Percentiles rank a stretch among this genome's conserved stretches.
These are phyloP conservation scores for Noctuana brunneofusca DNA, from an alignment of 2,888 invertebrate species.

Conservation along the genomic window DNA sequence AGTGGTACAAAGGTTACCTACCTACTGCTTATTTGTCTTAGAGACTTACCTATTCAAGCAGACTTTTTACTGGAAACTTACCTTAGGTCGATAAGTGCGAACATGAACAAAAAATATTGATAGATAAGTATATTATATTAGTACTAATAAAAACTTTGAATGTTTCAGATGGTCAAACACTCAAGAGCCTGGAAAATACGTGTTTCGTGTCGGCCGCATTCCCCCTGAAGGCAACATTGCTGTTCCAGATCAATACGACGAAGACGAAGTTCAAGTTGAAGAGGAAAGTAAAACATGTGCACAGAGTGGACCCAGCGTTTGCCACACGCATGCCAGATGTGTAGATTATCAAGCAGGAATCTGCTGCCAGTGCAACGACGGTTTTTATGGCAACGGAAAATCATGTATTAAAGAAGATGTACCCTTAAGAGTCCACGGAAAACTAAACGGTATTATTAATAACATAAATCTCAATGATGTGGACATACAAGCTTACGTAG, in stretches of 20 bases:
- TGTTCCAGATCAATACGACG: constrained; percentile 85
- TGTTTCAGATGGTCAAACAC: constrained; percentile 91
- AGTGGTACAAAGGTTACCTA: too few relatives aligned
- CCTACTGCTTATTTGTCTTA: too few relatives aligned
- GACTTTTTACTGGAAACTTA: too few relatives aligned
- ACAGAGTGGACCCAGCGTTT: constrained; percentile 86
- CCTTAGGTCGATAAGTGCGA: too few relatives aligned
- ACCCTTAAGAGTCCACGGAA: constrained; percentile 94
- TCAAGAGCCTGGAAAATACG: constrained; percentile 92
- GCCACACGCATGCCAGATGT: constrained; percentile 92
- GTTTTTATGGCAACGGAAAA: constrained; percentile 96
- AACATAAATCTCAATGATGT: constrained; percentile 87
- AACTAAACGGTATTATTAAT: constrained; percentile 92
- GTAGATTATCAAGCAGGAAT: constrained; percentile 92
- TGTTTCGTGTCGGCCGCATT: constrained; percentile 92
- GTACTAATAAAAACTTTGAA: not conserved
- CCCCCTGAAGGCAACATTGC: constrained; percentile 84
- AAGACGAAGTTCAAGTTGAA: constrained; percentile 68
- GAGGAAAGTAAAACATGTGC: constrained; percentile 82
- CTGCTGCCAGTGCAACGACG: constrained; percentile 94
- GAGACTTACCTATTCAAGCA: too few relatives aligned
- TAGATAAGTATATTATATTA: not conserved
- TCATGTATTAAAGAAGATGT: constrained; percentile 92
- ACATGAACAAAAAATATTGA: too few relatives aligned
- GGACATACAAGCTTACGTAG: constrained; percentile 95